Evolutionary conservation across 2,888 invertebrate genomes (phyloP), one percentile per base, ranked within the genome.

Genomic region (Drosophila lutescens): DNA sequence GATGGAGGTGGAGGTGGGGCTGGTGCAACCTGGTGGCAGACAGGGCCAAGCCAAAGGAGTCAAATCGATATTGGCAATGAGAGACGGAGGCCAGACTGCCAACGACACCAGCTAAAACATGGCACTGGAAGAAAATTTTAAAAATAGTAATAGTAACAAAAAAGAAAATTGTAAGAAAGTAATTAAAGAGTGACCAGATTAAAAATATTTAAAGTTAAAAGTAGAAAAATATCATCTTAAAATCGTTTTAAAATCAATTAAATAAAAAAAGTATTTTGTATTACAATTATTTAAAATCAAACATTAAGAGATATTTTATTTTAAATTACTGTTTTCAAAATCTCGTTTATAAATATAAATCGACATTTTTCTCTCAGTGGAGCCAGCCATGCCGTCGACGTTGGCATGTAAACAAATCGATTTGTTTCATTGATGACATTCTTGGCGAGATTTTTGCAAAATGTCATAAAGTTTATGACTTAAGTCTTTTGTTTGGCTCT

Each of bases 381-480:
- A 13, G 1, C 4, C 4, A 23, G 55, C 23, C 15, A 17, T 56
- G 50, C 66, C 56, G 55, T 60, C 59, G 62, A 80, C 69, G 69
- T 63, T 81, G 83, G 74, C 81, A 87, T 86, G 85, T 86, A 71
- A 71, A 90, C 91, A 90, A 90, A 90, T 90, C 90, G 90, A 90
- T 91, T 90, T 91, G 91, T 86, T 86, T 88, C 90, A 89, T 91
- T 91, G 91, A 90, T 90, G 90, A 91, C 90, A 89, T 84, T 90
- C 82, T 81, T 80, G 82, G 70, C 88, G 74, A 87, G 85, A 84
- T 85, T 89, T 79, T 82, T 85, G 90, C 89, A 79, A 89, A 90
- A 89, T 90, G 89, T 91, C 91, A 90, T 90, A 91, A 90, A 91
- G 84, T 90, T 90, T 90, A 90, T 91, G 90, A 91, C 90, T 90